Conservation (phyloP, 2,888 invertebrate species). For the Xestia xanthographa region DNA sequence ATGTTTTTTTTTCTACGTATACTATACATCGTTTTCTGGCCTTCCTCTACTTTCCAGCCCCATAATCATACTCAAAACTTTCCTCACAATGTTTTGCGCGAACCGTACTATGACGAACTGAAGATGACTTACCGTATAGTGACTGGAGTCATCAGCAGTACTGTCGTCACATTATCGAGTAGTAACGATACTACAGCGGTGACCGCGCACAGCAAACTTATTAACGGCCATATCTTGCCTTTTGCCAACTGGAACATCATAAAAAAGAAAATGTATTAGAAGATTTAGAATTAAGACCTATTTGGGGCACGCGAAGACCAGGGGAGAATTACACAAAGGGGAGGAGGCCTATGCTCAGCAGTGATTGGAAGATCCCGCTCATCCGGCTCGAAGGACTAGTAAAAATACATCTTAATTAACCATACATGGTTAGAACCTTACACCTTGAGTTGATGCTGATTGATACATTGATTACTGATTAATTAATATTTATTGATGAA, state of each 20-base stretch:
- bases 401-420: too few relatives aligned
- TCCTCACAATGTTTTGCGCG: background rate
- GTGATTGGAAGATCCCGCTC: too few relatives aligned
- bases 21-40: background rate
- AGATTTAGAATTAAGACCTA: background rate
- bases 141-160: constrained; percentile 96
- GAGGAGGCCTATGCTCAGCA: too few relatives aligned
- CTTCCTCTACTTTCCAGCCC: background rate
- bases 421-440: too few relatives aligned
- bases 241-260: constrained; percentile 91
- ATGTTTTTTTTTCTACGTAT: background rate
- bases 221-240: constrained; percentile 96
- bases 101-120: background rate
- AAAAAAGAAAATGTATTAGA: background rate
- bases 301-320: too few relatives aligned
- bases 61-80: background rate
- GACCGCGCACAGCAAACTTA: constrained; percentile 94
- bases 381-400: too few relatives aligned
- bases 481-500: too few relatives aligned
- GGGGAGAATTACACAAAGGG: too few relatives aligned
- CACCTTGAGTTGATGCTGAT: too few relatives aligned
- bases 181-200: constrained; percentile 90
- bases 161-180: constrained; percentile 96
- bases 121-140: constrained; percentile 92
- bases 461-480: too few relatives aligned